Percentiles rank a stretch among this genome's conserved stretches.
phyloP scores from a whole-genome alignment of 2,113 vertebrate genomes.

The Elanus axillaris region DNA sequence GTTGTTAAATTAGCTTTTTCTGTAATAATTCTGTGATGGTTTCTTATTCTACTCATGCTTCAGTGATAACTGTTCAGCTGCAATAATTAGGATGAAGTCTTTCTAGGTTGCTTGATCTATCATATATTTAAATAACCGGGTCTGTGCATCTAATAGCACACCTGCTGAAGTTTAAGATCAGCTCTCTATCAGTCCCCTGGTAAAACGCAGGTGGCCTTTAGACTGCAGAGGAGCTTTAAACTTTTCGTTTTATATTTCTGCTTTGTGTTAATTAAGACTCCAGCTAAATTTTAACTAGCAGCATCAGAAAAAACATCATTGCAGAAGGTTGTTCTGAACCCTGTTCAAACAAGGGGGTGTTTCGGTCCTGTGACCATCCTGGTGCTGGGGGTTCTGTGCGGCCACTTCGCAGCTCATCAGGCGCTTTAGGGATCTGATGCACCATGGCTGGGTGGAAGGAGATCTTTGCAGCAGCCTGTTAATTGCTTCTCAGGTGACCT shows the following conservation, averaged over 20 bases:
- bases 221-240: neutral
- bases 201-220: neutral
- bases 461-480: neutral
- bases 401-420: neutral
- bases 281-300: neutral
- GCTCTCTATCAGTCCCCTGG: neutral
- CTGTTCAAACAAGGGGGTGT: neutral
- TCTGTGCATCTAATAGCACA: neutral
- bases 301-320: neutral
- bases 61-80: neutral
- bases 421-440: neutral
- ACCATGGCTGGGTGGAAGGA: neutral
- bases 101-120: neutral
- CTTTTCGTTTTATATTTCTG: neutral
- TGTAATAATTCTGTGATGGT: neutral
- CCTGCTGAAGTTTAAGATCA: neutral
- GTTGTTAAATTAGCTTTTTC: neutral
- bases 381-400: accelerated
- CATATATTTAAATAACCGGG: neutral
- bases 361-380: neutral
- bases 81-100: neutral
- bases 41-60: neutral
- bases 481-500: neutral
- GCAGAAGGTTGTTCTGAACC: neutral
- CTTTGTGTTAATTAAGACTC: neutral